Evolutionary conservation across 37 sponge, comb jelly and placozoan species (phyloP), one percentile per base, ranked within the genome.

Genomic region (Axinella damicornis): DNA sequence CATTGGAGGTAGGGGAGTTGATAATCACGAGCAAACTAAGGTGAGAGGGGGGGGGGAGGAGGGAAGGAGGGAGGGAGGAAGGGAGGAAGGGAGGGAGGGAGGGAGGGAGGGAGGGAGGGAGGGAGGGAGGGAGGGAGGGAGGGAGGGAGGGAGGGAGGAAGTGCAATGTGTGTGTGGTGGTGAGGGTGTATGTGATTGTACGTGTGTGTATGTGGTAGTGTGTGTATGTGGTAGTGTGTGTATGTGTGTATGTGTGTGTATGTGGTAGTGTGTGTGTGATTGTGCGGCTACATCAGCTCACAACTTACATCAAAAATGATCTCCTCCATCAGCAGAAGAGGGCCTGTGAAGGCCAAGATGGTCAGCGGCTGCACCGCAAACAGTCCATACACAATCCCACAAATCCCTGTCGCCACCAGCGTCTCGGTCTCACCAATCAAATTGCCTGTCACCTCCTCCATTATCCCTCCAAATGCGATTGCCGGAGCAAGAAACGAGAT

Each of bases 381-480:
- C 32, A 86, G 27, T 0, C 89, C 38, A 73, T 74, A 86, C 6
- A 95, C 24, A 31, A 92, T 79, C 33, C 91, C 91, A 20, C 73
- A 52, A 32, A 84, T 40, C 9, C 85, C 91, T n/a, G 87, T 86
- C 24, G 87, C 87, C 28, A 94, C 39, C 0, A 94, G 84, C 14
- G 89, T 89, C 83, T 94, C 94, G 33, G 87, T 79, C 68, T 64
- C 90, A 56, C 94, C 93, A 28, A 93, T 93, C 39, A 35, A 32
- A 53, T 88, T 85, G 28, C 38, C 57, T 9, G 93, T 93, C 19
- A 88, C 65, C 83, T 93, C 93, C 63, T 79, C 87, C 88, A 88
- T 81, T 17, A 93, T 77, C 21, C 93, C 96, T 0, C 96, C 96
- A 79, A 95, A 95, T 27, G 93, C 91, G 22, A 95, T 79, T 5